A percentile compares a stretch with the other conserved stretches of the same genome.
These are phyloP conservation scores for Orthosia gothica DNA, from an alignment of 2,888 invertebrate species.

Conservation along the genomic window DNA sequence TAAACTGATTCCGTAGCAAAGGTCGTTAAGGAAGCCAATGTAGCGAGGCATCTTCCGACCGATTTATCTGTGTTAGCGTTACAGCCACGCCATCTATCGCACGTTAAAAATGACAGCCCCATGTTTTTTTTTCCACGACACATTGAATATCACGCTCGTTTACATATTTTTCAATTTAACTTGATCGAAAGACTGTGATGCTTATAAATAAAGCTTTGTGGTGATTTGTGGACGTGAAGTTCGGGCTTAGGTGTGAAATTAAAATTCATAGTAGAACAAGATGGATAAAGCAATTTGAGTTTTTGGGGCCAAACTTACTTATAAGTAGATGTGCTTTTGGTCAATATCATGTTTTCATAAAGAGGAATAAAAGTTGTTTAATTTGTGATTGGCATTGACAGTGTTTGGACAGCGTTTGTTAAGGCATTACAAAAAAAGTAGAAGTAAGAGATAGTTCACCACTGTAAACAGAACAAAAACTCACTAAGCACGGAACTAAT, in stretches of 20 bases:
- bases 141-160: conserved; percentile 85
- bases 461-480: conserved; percentile 27
- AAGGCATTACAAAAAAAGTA: neutral
- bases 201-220: conserved; percentile 80
- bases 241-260: conserved; percentile 63
- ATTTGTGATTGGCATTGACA: too few relatives aligned
- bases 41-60: conserved; percentile 87
- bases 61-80: conserved; percentile 85
- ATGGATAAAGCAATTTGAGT: conserved; percentile 40
- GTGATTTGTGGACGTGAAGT: conserved; percentile 73
- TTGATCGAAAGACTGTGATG: conserved; percentile 75
- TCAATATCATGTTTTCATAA: neutral
- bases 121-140: conserved; percentile 86
- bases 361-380: neutral
- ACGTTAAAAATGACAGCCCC: conserved; percentile 88
- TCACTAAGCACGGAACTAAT: conserved; percentile 48
- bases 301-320: conserved; percentile 21
- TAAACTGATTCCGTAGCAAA: conserved; percentile 86
- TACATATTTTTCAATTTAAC: conserved; percentile 88
- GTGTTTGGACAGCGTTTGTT: neutral
- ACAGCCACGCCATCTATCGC: conserved; percentile 82
- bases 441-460: conserved; percentile 8
- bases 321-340: neutral
- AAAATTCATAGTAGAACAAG: conserved; percentile 61
- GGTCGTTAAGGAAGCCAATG: conserved; percentile 90